Evolutionary conservation across 2,888 invertebrate species (phyloP).

Genomic region (Steinernema scapterisci): DNA sequence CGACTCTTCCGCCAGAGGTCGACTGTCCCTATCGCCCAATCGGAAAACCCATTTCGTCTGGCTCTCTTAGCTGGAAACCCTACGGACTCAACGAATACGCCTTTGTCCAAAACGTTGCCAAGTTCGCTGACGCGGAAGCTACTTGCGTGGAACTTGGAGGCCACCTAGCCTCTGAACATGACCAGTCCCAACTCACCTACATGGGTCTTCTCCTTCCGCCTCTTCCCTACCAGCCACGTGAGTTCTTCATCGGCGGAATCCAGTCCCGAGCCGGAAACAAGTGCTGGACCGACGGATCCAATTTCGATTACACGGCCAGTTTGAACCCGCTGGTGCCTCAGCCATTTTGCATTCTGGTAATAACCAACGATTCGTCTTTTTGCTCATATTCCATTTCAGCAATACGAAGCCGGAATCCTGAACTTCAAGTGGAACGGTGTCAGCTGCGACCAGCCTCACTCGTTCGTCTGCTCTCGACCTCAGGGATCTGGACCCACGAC

Average conservation of each 20-base stretch:
- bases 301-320: background rate
- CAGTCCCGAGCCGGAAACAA: background rate
- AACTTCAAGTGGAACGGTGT: background rate
- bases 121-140: conserved; percentile 22
- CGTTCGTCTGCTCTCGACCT: background rate
- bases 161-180: conserved; percentile 18
- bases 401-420: background rate
- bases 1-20: background rate
- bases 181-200: background rate
- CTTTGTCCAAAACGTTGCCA: background rate
- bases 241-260: background rate
- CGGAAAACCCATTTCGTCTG: background rate
- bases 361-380: too few relatives aligned
- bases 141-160: conserved; percentile 25
- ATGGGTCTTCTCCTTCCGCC: background rate
- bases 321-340: background rate
- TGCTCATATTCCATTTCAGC: background rate
- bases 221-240: background rate
- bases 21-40: background rate
- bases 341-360: background rate
- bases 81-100: background rate
- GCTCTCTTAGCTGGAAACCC: background rate
- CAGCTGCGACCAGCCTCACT: background rate
- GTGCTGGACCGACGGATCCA: conserved; percentile 8
- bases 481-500: background rate